phyloP scores from a whole-genome alignment of 2,797 vertebrate genomes.

The Mareca penelope region DNA sequence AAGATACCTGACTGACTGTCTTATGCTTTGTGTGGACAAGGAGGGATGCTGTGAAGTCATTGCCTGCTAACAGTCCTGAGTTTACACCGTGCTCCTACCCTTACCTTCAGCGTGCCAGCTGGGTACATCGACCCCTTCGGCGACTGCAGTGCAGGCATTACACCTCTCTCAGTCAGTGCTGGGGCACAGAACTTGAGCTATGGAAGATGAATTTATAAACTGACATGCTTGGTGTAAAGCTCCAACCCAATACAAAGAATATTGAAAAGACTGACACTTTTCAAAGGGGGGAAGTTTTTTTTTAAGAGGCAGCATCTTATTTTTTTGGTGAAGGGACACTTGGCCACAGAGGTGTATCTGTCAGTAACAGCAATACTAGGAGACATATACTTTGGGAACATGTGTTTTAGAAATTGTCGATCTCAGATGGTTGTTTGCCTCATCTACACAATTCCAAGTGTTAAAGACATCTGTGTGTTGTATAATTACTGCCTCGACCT shows the following conservation, averaged over 20 bases:
- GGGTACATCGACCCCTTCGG: not conserved
- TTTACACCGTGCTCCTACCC: not conserved
- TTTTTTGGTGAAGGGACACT: not conserved
- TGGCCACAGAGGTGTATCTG: not conserved
- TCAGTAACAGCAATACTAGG: not conserved
- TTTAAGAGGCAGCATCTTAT: not conserved
- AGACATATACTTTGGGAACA: not conserved
- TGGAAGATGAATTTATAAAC: not conserved
- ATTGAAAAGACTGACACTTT: not conserved
- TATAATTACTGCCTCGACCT: constrained; percentile 43
- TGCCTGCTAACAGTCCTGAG: not conserved
- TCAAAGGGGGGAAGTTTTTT: not conserved
- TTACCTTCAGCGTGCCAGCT: not conserved
- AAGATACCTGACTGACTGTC: not conserved
- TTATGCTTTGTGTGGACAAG: not conserved
- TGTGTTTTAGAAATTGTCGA: not conserved
- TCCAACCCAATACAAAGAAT: not conserved
- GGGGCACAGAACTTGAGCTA: not conserved
- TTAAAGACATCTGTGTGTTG: constrained; percentile 24
- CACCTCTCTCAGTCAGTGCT: not conserved
- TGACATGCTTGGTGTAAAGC: not conserved
- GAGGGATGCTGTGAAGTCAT: not conserved
- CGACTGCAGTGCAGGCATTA: not conserved
- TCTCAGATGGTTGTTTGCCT: constrained; percentile 28
- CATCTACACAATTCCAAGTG: constrained; percentile 1